Evolutionary conservation across 2,797 vertebrate genomes (phyloP), one percentile per base, ranked within the genome.

Genomic region (Mergus octosetaceus): DNA sequence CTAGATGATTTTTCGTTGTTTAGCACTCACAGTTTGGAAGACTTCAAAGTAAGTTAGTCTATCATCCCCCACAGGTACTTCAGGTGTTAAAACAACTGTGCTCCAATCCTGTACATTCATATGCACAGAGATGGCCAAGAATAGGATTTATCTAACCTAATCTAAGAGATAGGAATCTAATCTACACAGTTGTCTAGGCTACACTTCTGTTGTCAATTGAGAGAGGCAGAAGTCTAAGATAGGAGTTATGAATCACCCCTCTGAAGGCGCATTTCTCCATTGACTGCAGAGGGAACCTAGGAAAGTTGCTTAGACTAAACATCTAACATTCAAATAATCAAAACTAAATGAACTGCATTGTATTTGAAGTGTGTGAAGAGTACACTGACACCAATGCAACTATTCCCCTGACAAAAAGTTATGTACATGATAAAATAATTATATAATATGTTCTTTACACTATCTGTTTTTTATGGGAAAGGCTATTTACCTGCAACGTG

Each of bases 141-240:
- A 94, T 62, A 94, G 47, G 56, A 71, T 5, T 96, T 95, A 89
- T 95, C 71, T 93, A 74, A 89, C 80, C 71, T 96, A 81, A 96
- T 88, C 85, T 77, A 71, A 80, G 43, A 82, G 88, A 93, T 38
- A 68, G 34, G 43, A 77, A 92, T 94, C 84, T 94, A 80, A 85
- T 83, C 77, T 90, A 76, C 79, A 36, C 39, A 72, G 89, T 93
- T 94, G 89, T 96, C 96, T 95, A 92, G 88, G 90, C 83, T 97
- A 93, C 92, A 85, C 36, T 90, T 93, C 77, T 95, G 85, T 89
- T 93, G 90, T 92, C 92, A 90, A 27, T 60, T 86, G 80, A 85
- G 32, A 89, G 24, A 94, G 56, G 49, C 43, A 95, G 86, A 86
- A 85, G 68, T 76, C 77, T 94, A 91, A 95, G 65, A 84, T 3